These are phyloP conservation scores for Watsonalla binaria DNA, from an alignment of 2,888 invertebrate species.

Conservation along the genomic window DNA sequence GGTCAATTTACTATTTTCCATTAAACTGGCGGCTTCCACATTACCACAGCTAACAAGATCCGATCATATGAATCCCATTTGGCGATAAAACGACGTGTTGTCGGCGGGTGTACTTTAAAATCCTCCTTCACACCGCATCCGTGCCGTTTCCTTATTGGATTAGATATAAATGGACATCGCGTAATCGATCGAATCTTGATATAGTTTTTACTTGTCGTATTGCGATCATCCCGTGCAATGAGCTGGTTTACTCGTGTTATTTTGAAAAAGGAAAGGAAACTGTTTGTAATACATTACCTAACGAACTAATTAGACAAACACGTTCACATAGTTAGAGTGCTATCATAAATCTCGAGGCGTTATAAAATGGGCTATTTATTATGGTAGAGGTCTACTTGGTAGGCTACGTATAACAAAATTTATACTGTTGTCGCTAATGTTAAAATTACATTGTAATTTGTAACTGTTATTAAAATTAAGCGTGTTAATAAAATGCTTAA, in stretches of 20 bases:
- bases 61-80: slow-evolving; percentile 24
- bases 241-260: neutral
- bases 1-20: slow-evolving; percentile 53
- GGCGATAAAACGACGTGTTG: slow-evolving; percentile 16
- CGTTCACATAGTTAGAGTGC: no score
- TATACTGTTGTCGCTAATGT: no score
- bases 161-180: slow-evolving; percentile 17
- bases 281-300: no score
- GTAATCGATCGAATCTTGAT: slow-evolving; percentile 17
- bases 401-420: no score
- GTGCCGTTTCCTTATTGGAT: slow-evolving; percentile 25
- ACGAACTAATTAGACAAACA: no score
- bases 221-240: neutral
- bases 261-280: neutral
- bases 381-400: no score
- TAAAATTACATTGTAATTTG: no score
- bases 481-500: no score
- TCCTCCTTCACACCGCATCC: slow-evolving; percentile 10
- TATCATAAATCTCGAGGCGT: no score
- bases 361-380: no score
- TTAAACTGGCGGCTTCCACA: slow-evolving; percentile 23
- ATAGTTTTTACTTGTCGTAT: slow-evolving; percentile 13
- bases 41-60: slow-evolving; percentile 35
- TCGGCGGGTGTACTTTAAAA: slow-evolving; percentile 3
- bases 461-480: no score